Conservation (phyloP, 2,888 invertebrate genomes). For the Galeruca laticollis region DNA sequence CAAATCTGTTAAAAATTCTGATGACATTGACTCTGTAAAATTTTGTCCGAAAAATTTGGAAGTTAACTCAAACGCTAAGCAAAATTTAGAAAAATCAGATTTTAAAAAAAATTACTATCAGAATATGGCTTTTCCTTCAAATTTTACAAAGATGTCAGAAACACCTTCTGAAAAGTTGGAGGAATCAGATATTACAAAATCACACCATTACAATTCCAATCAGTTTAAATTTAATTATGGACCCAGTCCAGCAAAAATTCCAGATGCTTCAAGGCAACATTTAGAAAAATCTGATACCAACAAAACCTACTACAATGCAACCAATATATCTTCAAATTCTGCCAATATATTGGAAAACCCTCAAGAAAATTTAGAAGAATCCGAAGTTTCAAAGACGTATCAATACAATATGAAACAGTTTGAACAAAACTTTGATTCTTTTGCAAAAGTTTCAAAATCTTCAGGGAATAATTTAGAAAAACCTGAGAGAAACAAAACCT, state of each 20-base stretch:
- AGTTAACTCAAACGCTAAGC: not conserved
- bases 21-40: not conserved
- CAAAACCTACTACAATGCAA: not conserved
- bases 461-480: not conserved
- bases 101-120: not conserved
- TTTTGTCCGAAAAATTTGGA: not conserved
- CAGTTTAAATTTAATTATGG: not conserved
- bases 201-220: not conserved
- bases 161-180: not conserved
- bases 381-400: not conserved
- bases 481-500: not conserved
- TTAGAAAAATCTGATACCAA: not conserved
- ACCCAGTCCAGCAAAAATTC: not conserved
- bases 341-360: not conserved
- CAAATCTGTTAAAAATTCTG: not conserved
- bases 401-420: not conserved
- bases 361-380: slow-evolving; percentile 1
- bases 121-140: not conserved
- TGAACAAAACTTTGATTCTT: not conserved
- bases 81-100: not conserved
- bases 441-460: not conserved
- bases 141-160: not conserved
- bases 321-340: not conserved
- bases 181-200: not conserved
- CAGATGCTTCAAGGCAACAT: not conserved